Conservation (phyloP, 2,113 vertebrate genomes). For the Burhinus bistriatus region DNA sequence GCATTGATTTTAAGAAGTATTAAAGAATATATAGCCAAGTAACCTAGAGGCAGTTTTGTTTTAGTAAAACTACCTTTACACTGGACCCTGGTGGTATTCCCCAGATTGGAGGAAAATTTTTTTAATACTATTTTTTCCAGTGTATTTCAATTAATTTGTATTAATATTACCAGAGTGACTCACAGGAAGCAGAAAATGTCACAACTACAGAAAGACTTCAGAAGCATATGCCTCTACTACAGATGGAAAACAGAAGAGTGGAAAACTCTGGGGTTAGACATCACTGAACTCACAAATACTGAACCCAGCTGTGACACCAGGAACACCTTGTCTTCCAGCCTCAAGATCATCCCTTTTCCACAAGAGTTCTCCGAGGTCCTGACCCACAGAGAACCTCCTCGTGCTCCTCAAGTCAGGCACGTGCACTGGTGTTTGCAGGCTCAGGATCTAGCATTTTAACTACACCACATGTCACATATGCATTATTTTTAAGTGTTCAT, state of each 20-base stretch:
- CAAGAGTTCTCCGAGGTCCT: not conserved
- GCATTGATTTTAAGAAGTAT: not conserved
- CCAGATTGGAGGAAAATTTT: not conserved
- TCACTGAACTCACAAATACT: not conserved
- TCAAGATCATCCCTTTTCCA: not conserved
- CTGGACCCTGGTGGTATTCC: not conserved
- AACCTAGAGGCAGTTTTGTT: not conserved
- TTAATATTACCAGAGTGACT: not conserved
- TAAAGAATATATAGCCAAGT: not conserved
- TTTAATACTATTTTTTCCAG: not conserved
- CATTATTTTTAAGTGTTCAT: not conserved
- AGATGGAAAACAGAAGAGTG: not conserved
- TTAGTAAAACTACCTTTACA: not conserved
- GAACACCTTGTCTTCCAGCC: fast-evolving
- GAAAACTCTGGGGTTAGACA: not conserved
- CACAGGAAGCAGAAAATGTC: not conserved
- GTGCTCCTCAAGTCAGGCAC: not conserved
- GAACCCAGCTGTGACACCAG: not conserved
- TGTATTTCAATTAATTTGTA: not conserved
- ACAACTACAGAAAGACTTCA: not conserved
- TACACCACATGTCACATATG: not conserved
- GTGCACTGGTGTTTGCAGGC: not conserved
- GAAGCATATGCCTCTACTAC: not conserved
- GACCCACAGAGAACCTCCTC: not conserved
- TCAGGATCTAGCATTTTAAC: not conserved